Evolutionary conservation across 2,797 vertebrate species (phyloP), one percentile per base, ranked within the genome.

Genomic region (Ctenosaura bakeri): DNA sequence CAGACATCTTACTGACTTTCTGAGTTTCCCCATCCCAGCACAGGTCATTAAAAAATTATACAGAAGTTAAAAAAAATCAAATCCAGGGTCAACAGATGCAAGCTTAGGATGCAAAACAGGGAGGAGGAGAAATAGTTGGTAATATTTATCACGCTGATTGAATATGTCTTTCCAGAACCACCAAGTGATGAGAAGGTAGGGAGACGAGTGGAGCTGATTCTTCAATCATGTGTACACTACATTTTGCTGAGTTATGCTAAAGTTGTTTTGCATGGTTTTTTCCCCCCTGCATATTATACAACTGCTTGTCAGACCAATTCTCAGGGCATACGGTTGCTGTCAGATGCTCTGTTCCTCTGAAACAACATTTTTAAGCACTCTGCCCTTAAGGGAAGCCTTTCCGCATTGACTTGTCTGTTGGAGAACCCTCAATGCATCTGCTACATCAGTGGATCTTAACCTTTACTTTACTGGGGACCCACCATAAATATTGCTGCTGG

Each of bases 101-200:
- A 3, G 59, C 0, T 20, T 46, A 56, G 81, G 38, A 29, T 86
- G 18, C 2, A 10, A 29, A 35, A 18, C 38, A n/a, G 16, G 62
- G 18, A 2, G 38, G 35, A 42, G 24, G 12, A 62, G 77, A 74
- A 66, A 26, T 9, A 12, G 9, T 10, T 8, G 29, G n/a, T 26
- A 18, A 32, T 26, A 5, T 59, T 32, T 86, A 46, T 12, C 46
- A 56, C 38, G 16, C 29, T 66, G 77, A 14, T 64, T 52, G 18
- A 32, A 79, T 24, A 13, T 14, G 1, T 22, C 26, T 2, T 9
- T 22, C 56, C 16, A 20, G 54, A 82, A 29, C 38, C 4, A 71
- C 2, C 0, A 0, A 24, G 16, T 32, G 16, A 18, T 24, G 16
- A 26, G 32, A 32, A 20, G 9, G 1, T 3, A 20, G 20, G 14